phyloP scores from a whole-genome alignment of 1,140 invertebrate species.

The Calliopsis andreniformis region DNA sequence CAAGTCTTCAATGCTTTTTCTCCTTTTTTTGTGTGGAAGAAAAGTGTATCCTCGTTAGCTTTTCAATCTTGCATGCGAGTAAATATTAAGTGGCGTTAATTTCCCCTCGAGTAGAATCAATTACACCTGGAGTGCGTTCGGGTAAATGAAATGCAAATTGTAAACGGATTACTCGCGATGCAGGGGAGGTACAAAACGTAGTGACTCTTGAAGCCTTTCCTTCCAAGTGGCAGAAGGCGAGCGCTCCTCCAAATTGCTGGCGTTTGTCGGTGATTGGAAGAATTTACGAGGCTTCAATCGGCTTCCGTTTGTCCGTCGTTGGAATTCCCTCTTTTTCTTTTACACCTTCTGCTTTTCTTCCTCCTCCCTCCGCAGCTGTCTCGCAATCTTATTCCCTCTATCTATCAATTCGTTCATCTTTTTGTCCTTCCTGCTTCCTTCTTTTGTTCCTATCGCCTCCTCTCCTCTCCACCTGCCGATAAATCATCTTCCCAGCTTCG shows the following conservation, averaged over 20 bases:
- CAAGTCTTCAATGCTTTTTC: too few relatives aligned
- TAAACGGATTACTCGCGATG: background rate
- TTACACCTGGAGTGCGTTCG: too few relatives aligned
- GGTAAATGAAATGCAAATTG: background rate
- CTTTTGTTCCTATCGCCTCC: background rate
- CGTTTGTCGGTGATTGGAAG: slow-evolving; percentile 77
- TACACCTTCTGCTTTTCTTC: background rate
- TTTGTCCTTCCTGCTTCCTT: background rate
- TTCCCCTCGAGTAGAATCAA: too few relatives aligned
- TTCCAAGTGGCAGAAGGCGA: slow-evolving; percentile 44
- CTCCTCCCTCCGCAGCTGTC: too few relatives aligned
- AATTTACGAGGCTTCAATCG: slow-evolving; percentile 75
- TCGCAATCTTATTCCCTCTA: background rate
- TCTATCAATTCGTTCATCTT: slow-evolving; percentile 1
- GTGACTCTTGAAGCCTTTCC: background rate
- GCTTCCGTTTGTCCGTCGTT: slow-evolving; percentile 64
- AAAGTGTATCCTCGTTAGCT: too few relatives aligned
- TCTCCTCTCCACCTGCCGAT: slow-evolving; percentile 62
- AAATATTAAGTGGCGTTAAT: too few relatives aligned
- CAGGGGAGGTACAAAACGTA: background rate
- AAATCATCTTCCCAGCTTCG: slow-evolving; percentile 72
- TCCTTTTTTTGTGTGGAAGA: too few relatives aligned
- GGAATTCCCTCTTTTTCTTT: slow-evolving; percentile 57
- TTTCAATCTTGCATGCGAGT: too few relatives aligned
- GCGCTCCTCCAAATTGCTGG: slow-evolving; percentile 72